Base-by-base conservation (phyloP, 1,140 invertebrate genomes). In the Reticulitermes speratus region DNA sequence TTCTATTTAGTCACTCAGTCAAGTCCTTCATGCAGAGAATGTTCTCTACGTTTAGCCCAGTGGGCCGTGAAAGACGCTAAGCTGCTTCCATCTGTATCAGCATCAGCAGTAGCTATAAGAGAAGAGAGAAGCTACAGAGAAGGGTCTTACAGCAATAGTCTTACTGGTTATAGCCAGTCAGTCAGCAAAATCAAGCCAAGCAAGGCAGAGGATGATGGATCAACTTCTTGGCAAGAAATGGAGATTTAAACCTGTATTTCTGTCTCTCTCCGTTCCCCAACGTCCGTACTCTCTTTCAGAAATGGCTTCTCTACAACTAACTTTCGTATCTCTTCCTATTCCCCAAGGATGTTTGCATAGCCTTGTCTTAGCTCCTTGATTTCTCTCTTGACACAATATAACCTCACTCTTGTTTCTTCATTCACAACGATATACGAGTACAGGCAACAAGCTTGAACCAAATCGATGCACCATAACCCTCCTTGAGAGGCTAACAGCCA, bases 71-170 rank as follows among this genome's bases (percentile, higher is more conserved):
- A 75, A 75, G 65, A 75, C 65, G 65, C 65, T 75, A 75, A 75
- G n/a, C 65, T 75, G 65, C 65, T 75, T 75, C n/a, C 65, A 75
- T 75, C n/a, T 30, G n/a, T 75, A 75, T 75, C 65, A 9, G 65
- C n/a, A 75, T 30, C 65, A 75, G 65, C 65, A 75, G 65, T 6
- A 30, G n/a, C 65, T 30, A 30, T 75, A 25, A 16, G 65, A 30
- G 65, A 9, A 14, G 59, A 65, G 65, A 30, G 65, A 16, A 75
- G 8, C 1, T 6, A 75, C 65, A 55, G 52, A 55, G 19, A 6
- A 21, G 45, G 45, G 21, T 65, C 59, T 65, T 65, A 65, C 38
- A 65, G 21, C 21, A 65, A 25, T 25, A 65, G 59, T 65, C 59
- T 30, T 75, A 9, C 65, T 21, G 65, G 25, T 6, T 75, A 75